phyloP scores from a whole-genome alignment of 1,140 invertebrate genomes.

The Zaprionus capensis region DNA sequence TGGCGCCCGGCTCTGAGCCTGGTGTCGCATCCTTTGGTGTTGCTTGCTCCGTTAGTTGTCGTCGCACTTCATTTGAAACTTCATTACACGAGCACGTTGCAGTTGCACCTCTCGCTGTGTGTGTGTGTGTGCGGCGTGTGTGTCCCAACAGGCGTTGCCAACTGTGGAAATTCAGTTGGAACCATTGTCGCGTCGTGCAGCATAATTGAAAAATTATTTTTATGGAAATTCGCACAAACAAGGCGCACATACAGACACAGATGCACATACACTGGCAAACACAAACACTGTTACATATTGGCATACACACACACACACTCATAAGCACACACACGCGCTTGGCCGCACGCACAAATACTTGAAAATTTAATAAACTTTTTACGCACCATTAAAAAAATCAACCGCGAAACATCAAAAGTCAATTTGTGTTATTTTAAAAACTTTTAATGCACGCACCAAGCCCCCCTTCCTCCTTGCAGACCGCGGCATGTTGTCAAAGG shows the following conservation, averaged over 20 bases:
- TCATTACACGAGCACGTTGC: slow-evolving; percentile 61
- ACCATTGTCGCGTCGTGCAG: slow-evolving; percentile 44
- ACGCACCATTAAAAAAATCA: slow-evolving; percentile 78
- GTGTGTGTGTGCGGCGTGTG: slow-evolving; percentile 8
- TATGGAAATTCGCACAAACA: slow-evolving; percentile 61
- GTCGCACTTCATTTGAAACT: slow-evolving; percentile 80
- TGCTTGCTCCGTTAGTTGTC: slow-evolving; percentile 65
- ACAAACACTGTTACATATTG: neutral
- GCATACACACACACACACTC: neutral
- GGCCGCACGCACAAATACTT: slow-evolving; percentile 41
- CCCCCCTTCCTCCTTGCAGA: no score
- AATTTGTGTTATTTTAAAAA: slow-evolving; percentile 79
- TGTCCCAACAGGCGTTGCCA: slow-evolving; percentile 56
- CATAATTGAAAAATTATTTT: slow-evolving; percentile 81
- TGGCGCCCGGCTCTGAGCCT: slow-evolving; percentile 28
- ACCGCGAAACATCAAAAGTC: slow-evolving; percentile 80
- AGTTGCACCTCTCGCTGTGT: slow-evolving; percentile 7
- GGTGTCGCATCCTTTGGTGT: slow-evolving; percentile 32
- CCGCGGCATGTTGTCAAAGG: neutral
- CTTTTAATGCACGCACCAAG: slow-evolving; percentile 69
- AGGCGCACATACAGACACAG: slow-evolving; percentile 4
- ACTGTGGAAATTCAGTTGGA: slow-evolving; percentile 57
- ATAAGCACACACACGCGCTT: neutral
- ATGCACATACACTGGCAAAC: neutral
- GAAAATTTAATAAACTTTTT: slow-evolving; percentile 82